phyloP scores from a whole-genome alignment of 1,140 invertebrate genomes.

The Drosophila mauritiana region DNA sequence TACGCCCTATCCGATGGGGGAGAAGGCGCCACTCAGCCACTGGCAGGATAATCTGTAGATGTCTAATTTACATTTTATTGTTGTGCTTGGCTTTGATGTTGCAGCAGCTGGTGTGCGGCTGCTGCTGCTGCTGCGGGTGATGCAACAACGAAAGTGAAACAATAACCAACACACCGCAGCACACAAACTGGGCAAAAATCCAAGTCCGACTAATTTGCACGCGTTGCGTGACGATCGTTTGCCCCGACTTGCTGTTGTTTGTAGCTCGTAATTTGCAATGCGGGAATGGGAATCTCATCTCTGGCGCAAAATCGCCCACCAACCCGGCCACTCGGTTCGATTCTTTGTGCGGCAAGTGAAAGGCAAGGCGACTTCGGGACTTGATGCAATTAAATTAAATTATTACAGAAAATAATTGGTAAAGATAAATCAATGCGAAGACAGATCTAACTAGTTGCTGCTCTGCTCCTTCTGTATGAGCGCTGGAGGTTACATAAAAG shows the following conservation, averaged over 20 bases:
- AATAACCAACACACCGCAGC: conserved; percentile 21
- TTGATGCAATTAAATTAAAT: conserved; percentile 67
- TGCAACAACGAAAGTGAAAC: conserved; percentile 46
- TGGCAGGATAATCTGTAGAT: conserved; percentile 63
- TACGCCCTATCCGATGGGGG: conserved; percentile 7
- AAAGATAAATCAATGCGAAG: conserved; percentile 74
- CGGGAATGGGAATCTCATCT: conserved; percentile 4
- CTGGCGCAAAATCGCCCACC: conserved; percentile 4
- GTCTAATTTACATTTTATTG: conserved; percentile 72
- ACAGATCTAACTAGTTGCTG: conserved; percentile 30
- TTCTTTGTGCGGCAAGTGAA: conserved; percentile 52
- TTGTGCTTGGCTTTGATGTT: conserved; percentile 31
- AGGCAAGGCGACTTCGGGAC: conserved; percentile 52
- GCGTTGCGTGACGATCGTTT: conserved; percentile 60
- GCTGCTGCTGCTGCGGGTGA: conserved; percentile 27
- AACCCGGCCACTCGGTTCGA: neutral
- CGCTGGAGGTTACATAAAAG: conserved; percentile 59
- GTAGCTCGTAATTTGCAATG: conserved; percentile 1
- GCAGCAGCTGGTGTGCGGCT: conserved; percentile 14
- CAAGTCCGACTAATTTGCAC: conserved; percentile 52
- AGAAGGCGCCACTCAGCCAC: conserved; percentile 8
- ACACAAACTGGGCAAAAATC: conserved; percentile 27
- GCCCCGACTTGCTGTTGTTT: conserved; percentile 14
- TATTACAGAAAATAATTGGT: conserved; percentile 62
- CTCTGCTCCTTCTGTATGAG: conserved; percentile 29